Base-by-base conservation (phyloP, 2,113 vertebrate species). In the Lathamus discolor region DNA sequence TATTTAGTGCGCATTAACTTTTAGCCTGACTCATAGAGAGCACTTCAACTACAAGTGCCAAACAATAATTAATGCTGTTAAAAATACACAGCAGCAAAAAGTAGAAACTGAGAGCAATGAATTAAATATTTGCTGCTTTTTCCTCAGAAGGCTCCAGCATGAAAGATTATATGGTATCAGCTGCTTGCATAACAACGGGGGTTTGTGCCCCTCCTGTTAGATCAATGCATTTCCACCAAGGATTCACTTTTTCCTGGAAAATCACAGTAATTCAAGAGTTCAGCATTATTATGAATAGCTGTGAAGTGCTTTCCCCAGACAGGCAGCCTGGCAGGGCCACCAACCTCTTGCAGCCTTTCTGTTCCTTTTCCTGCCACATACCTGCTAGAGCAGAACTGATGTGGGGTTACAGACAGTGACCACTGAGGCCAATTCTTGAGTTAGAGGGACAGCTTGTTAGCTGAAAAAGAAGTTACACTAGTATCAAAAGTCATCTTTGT, bases 51-150 rank as follows among this genome's bases (percentile, higher is more conserved):
- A 55, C 70, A 86, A 84, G 86, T 75, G 77, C 68, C 72, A 92
- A 92, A 75, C 61, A 91, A 79, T 78, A 96, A 86, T 95, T 93
- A 91, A 79, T 49, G 46, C n/a, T 82, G 64, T 95, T 87, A 91
- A 95, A 95, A 86, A 84, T 89, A 91, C 10, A 17, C 69, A 43
- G 44, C 62, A 87, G 62, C 35, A 93, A 84, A 88, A 91, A 69
- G 46, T 13, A 94, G 69, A 85, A 96, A 79, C 35, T 8, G 15
- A 78, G 61, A 79, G 8, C 4, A 0, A 54, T 1, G 7, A 91
- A 59, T 66, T 41, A 69, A 31, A 48, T 89, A 46, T 57, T 92
- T 92, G 8, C 41, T 90, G 18, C 13, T 29, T 57, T 93, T 83
- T 19, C 35, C 33, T 33, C 51, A 49, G 52, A 85, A 83, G 54